Conservation (phyloP, 2,113 vertebrate genomes). For the Sphaerodactylus townsendi region DNA sequence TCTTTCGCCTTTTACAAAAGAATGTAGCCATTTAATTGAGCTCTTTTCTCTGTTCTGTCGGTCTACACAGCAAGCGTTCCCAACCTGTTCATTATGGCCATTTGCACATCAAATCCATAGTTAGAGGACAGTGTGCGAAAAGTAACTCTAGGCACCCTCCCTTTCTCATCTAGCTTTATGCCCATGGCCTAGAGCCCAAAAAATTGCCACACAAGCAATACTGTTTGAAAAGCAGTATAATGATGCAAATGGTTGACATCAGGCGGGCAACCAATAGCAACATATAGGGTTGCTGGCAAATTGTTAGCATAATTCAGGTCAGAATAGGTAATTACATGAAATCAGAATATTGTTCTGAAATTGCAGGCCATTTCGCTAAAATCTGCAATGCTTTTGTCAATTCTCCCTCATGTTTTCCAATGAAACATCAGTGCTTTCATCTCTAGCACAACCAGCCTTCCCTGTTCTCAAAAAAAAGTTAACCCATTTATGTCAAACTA, state of each 20-base stretch:
- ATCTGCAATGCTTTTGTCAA: slow-evolving; percentile 1
- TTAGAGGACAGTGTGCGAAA: slow-evolving; percentile 18
- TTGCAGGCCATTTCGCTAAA: background rate
- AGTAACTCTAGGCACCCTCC: slow-evolving; percentile 7
- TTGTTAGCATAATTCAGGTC: slow-evolving; percentile 17
- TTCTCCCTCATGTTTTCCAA: background rate
- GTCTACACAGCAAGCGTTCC: slow-evolving; percentile 25
- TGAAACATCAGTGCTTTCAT: background rate
- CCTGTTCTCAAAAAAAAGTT: background rate
- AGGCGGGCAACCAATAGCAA: background rate
- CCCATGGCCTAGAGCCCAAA: slow-evolving; percentile 32
- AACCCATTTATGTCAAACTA: slow-evolving; percentile 15
- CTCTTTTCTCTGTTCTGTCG: slow-evolving; percentile 13
- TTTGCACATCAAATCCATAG: background rate
- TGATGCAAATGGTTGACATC: background rate
- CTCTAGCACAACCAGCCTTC: background rate
- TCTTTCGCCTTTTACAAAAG: no score
- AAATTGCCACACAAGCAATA: slow-evolving; percentile 24
- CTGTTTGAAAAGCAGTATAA: slow-evolving; percentile 31
- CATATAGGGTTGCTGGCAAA: background rate
- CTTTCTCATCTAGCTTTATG: background rate
- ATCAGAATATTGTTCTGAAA: slow-evolving; percentile 24
- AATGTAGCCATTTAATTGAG: slow-evolving; percentile 5
- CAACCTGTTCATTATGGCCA: background rate
- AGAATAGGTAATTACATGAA: slow-evolving; percentile 11